These are phyloP conservation scores for Misgurnus mizolepis DNA, from an alignment of 2,113 vertebrate species.

Conservation along the genomic window DNA sequence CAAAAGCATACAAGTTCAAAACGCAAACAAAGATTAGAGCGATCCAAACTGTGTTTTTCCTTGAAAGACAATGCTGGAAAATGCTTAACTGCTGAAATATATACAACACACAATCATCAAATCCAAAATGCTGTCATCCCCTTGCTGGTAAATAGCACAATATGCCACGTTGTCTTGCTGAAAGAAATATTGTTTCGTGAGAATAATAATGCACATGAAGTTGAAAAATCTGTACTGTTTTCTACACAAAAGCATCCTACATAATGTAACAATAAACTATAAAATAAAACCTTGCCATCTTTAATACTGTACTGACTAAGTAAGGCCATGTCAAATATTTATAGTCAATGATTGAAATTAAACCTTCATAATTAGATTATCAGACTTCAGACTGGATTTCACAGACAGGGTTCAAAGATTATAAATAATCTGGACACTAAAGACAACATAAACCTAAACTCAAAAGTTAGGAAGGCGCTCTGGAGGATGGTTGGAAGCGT, in stretches of 20 bases:
- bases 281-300: too few relatives aligned
- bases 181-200: slow-evolving; percentile 4
- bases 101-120: slow-evolving; percentile 8
- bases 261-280: too few relatives aligned
- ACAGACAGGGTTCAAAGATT: too few relatives aligned
- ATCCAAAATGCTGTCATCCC: neutral
- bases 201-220: slow-evolving; percentile 1
- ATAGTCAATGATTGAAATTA: too few relatives aligned
- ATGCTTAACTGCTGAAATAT: neutral
- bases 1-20: slow-evolving; percentile 29
- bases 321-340: too few relatives aligned
- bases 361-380: too few relatives aligned
- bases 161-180: neutral
- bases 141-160: slow-evolving; percentile 17
- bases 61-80: slow-evolving; percentile 16
- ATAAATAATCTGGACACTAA: slow-evolving; percentile 2
- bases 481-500: neutral
- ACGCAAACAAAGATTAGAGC: neutral
- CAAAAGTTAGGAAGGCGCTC: neutral
- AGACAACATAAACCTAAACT: slow-evolving; percentile 14
- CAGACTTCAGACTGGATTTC: too few relatives aligned
- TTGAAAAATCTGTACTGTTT: neutral
- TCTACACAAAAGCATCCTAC: too few relatives aligned
- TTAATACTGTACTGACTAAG: too few relatives aligned
- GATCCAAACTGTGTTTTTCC: neutral